Conservation (phyloP, 2,888 invertebrate genomes). For the Dendrolimus houi region DNA sequence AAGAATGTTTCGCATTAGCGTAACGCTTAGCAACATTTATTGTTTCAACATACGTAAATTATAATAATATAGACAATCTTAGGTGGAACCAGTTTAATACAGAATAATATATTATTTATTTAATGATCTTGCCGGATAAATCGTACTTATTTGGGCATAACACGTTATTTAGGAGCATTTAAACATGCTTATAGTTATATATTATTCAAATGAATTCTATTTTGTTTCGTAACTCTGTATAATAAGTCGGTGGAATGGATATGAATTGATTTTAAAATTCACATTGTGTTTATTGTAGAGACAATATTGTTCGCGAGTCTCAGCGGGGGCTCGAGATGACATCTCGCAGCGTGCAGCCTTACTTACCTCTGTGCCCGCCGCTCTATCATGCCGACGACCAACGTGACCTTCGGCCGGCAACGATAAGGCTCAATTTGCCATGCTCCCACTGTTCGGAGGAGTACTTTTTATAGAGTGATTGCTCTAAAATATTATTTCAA, state of each 20-base stretch:
- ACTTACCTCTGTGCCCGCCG: constrained; percentile 47
- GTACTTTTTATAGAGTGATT: constrained; percentile 1
- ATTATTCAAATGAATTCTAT: constrained; percentile 7
- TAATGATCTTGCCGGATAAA: constrained; percentile 22
- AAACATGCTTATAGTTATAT: constrained; percentile 12
- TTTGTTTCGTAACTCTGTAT: constrained; percentile 32
- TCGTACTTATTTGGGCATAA: constrained; percentile 24
- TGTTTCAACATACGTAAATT: background rate
- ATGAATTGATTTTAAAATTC: constrained; percentile 70
- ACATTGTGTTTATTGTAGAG: constrained; percentile 63
- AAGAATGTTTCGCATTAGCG: too few relatives aligned
- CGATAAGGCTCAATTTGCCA: constrained; percentile 17
- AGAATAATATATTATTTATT: constrained; percentile 12
- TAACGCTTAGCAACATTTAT: background rate
- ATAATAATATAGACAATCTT: constrained; percentile 11
- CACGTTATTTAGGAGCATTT: constrained; percentile 27
- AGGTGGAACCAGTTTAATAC: constrained; percentile 16
- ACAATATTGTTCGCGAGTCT: constrained; percentile 71
- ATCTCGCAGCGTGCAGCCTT: constrained; percentile 70
- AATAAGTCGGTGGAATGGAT: constrained; percentile 47
- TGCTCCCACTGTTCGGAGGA: background rate
- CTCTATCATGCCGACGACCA: constrained; percentile 14
- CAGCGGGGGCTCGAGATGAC: constrained; percentile 70
- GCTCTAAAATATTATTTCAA: constrained; percentile 44
- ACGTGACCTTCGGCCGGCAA: constrained; percentile 9